phyloP scores from a whole-genome alignment of 2,888 invertebrate genomes.

The Incurvaria masculella region DNA sequence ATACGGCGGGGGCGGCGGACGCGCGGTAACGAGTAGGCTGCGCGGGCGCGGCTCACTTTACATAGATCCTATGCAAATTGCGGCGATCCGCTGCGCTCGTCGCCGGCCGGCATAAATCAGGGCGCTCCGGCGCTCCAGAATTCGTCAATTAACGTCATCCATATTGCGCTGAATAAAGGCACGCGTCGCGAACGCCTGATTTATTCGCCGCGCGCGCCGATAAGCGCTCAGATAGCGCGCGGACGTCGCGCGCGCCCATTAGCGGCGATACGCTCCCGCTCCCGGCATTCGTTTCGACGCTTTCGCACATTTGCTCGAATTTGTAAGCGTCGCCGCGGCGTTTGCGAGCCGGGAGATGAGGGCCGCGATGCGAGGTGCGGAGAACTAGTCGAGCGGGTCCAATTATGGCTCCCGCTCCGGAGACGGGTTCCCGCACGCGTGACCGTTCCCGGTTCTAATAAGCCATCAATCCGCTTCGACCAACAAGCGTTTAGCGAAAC shows the following conservation, averaged over 20 bases:
- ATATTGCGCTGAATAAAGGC: conserved; percentile 29
- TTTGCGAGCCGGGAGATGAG: too few relatives aligned
- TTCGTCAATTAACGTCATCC: conserved; percentile 41
- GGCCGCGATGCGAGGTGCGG: too few relatives aligned
- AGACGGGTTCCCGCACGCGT: too few relatives aligned
- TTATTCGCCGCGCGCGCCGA: conserved; percentile 17
- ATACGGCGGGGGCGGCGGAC: neutral
- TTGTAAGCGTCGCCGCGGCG: neutral
- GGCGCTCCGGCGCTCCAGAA: conserved; percentile 25
- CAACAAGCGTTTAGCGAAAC: neutral
- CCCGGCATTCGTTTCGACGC: neutral
- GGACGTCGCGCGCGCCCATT: conserved; percentile 13
- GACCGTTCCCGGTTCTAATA: too few relatives aligned
- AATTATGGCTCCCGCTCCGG: too few relatives aligned
- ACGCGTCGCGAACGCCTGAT: conserved; percentile 22
- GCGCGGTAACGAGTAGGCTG: conserved; percentile 34
- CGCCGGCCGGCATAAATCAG: conserved; percentile 28
- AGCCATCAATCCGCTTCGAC: too few relatives aligned
- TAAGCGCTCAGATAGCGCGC: neutral
- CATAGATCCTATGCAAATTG: conserved; percentile 46
- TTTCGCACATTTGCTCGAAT: neutral
- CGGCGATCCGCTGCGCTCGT: conserved; percentile 33
- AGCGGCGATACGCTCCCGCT: conserved; percentile 7
- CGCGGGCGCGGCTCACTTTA: conserved; percentile 30
- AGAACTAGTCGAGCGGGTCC: neutral